Conservation (phyloP, 2,113 vertebrate species). For the Aldabrachelys gigantea region DNA sequence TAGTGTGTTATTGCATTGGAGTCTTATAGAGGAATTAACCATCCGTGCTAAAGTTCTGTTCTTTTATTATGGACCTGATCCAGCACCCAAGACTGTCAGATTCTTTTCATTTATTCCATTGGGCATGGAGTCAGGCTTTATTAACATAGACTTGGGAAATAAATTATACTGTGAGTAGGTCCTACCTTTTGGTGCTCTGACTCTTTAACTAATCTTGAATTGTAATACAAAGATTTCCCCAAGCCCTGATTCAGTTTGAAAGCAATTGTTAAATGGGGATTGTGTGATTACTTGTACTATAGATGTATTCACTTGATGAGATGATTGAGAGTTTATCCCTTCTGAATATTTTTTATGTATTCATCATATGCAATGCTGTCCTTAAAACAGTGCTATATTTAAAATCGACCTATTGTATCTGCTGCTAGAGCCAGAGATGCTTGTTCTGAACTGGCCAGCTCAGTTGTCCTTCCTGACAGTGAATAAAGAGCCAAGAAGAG, state of each 20-base stretch:
- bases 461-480: conserved; percentile 19
- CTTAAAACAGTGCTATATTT: neutral
- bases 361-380: neutral
- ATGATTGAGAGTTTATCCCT: fast-evolving
- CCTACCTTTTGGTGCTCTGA: neutral
- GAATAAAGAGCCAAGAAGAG: neutral
- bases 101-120: neutral
- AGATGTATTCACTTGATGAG: neutral
- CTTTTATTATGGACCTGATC: neutral
- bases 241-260: neutral
- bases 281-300: neutral
- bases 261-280: neutral
- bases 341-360: neutral
- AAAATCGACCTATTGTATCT: neutral
- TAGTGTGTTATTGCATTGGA: neutral
- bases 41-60: neutral
- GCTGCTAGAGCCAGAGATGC: neutral
- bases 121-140: neutral
- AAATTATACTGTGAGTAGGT: neutral
- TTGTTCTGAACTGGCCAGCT: conserved; percentile 8
- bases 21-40: conserved; percentile 13
- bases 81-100: neutral
- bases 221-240: neutral
- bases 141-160: neutral
- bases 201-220: neutral